A percentile compares a stretch with the other conserved stretches of the same genome.
Evolutionary conservation across 2,888 invertebrate species (phyloP).

Genomic region (Phragmatobia fuliginosa): DNA sequence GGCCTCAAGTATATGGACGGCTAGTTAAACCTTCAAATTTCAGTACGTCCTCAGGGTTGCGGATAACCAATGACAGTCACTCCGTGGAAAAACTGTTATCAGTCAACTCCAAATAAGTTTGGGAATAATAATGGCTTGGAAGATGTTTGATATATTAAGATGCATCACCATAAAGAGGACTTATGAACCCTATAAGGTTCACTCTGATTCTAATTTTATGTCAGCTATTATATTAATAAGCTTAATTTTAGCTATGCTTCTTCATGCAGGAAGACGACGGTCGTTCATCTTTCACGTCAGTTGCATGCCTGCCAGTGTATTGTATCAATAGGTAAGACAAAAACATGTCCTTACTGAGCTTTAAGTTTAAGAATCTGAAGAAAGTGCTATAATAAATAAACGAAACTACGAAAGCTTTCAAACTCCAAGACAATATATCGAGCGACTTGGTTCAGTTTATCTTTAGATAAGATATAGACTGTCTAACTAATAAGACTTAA

Average conservation of each 20-base stretch:
- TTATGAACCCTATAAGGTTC: neutral
- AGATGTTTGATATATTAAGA: too few species aligned
- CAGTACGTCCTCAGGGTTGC: too few species aligned
- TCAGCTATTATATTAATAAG: neutral
- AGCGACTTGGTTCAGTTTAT: slow-evolving; percentile 39
- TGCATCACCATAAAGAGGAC: too few species aligned
- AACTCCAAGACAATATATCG: slow-evolving; percentile 25
- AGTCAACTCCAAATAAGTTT: too few species aligned
- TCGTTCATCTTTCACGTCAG: neutral
- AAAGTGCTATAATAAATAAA: neutral
- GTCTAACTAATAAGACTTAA: slow-evolving; percentile 17
- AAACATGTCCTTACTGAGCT: neutral
- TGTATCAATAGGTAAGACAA: neutral
- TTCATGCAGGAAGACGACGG: neutral
- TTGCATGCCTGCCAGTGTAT: neutral
- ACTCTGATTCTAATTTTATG: too few species aligned
- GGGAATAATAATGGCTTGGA: too few species aligned
- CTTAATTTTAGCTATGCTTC: neutral
- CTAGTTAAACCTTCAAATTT: too few species aligned
- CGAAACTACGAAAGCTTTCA: neutral
- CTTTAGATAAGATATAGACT: slow-evolving; percentile 10
- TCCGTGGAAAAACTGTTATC: too few species aligned
- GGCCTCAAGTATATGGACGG: too few species aligned
- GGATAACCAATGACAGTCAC: too few species aligned
- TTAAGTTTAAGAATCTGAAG: neutral